Base-by-base conservation (phyloP, 2,797 vertebrate genomes). In the Enteromius paludinosus region DNA sequence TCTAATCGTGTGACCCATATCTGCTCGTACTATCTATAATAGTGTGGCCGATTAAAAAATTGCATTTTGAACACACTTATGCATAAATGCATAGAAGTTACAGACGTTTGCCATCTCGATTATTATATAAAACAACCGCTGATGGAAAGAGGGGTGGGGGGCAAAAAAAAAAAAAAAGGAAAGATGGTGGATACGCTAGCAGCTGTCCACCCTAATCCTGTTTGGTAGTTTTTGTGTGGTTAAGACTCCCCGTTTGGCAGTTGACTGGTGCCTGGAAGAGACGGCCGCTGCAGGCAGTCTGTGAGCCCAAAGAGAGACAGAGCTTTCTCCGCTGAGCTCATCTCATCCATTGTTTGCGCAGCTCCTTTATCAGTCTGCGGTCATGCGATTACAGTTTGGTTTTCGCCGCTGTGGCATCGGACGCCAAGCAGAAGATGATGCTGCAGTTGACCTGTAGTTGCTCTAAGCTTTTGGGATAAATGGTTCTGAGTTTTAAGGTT, bases 171-270 rank as follows among this genome's bases (percentile, higher is more conserved):
- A 82, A 23, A 77, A 56, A 49, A 66, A 81, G 23, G 65, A 59
- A 79, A 82, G 81, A 86, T 66, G 82, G 72, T 82, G 88, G 91
- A 92, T 87, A 87, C 88, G 88, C 90, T 85, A 90, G 92, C 93
- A 95, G 93, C 93, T 95, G 93, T 93, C 93, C 91, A 88, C 86
- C 78, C 89, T 93, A 93, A 94, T 89, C 90, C 89, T 87, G 82
- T 89, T 90, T 86, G 80, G 85, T 81, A 84, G 74, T 88, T 84
- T 90, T 88, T 89, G 83, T 91, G 87, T 89, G 59, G 70, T 86
- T 83, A 86, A 83, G 87, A 88, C 87, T 71, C 86, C 88, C 81
- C 49, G 89, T 90, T 89, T 91, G 89, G 74, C 89, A 85, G 83
- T 78, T 78, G 76, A 88, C 87, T 84, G 84, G 85, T 89, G 88